Evolutionary conservation across 2,888 invertebrate genomes (phyloP).

Genomic region (Mimachlamys varia): DNA sequence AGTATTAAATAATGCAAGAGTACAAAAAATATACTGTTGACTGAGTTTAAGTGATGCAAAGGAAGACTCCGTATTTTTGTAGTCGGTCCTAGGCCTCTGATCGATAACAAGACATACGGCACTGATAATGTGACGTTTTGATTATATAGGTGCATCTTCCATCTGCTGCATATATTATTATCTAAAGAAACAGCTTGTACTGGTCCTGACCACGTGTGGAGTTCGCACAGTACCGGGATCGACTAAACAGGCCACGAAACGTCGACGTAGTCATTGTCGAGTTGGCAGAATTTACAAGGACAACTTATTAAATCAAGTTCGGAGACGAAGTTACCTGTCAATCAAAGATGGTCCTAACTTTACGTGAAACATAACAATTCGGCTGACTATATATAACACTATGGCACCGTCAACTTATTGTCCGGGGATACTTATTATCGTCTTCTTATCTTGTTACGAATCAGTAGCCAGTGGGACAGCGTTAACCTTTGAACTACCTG

Average conservation of each 20-base stretch:
- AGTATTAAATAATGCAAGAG: no score
- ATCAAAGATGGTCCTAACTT: no score
- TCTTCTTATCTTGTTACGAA: neutral
- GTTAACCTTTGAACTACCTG: slow-evolving; percentile 74
- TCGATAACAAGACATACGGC: neutral
- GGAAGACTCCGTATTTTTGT: neutral
- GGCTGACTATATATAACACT: neutral
- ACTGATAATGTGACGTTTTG: neutral
- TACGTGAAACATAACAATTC: no score
- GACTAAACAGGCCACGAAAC: neutral
- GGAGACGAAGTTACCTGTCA: no score
- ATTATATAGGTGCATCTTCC: slow-evolving; percentile 7
- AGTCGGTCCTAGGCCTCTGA: neutral
- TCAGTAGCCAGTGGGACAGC: slow-evolving; percentile 55
- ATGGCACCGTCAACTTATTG: neutral
- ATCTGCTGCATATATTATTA: neutral
- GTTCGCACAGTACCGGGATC: neutral
- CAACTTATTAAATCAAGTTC: neutral
- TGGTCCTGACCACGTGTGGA: neutral
- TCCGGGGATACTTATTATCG: neutral
- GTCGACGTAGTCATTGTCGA: neutral
- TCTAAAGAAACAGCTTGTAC: neutral
- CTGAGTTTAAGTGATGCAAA: no score
- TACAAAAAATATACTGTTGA: no score
- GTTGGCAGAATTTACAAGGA: neutral